Percentiles rank a stretch among this genome's conserved stretches.
Conservation (phyloP, 2,797 vertebrate genomes). For the Syndactyla subalaris region DNA sequence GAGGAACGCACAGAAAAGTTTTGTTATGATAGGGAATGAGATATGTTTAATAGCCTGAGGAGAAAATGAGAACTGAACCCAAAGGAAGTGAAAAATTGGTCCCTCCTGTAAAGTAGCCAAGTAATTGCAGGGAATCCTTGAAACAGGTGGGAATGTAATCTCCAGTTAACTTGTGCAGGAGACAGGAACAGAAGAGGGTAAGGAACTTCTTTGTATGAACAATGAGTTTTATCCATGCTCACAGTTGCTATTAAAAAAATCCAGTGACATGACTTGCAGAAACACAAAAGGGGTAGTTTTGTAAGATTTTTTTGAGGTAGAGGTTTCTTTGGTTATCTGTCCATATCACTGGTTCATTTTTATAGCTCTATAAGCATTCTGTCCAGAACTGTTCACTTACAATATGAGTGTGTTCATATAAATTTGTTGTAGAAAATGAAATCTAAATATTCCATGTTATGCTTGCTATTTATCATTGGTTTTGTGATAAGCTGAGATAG, state of each 20-base stretch:
- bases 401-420: not conserved
- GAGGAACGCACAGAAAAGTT: not conserved
- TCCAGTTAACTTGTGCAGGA: not conserved
- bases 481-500: not conserved
- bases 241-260: not conserved
- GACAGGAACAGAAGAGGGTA: not conserved
- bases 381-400: not conserved
- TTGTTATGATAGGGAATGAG: not conserved
- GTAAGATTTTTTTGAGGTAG: not conserved
- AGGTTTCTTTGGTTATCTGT: not conserved
- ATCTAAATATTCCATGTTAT: not conserved
- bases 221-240: not conserved
- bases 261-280: accelerated
- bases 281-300: not conserved
- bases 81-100: not conserved
- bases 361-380: not conserved
- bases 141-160: not conserved
- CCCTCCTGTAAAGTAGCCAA: not conserved
- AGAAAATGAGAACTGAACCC: not conserved
- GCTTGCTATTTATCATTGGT: not conserved
- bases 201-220: not conserved
- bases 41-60: not conserved
- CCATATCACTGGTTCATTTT: not conserved
- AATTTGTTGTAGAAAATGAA: not conserved
- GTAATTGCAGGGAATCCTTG: not conserved